phyloP scores from a whole-genome alignment of 2,888 invertebrate species.

The Eristalis tenax region DNA sequence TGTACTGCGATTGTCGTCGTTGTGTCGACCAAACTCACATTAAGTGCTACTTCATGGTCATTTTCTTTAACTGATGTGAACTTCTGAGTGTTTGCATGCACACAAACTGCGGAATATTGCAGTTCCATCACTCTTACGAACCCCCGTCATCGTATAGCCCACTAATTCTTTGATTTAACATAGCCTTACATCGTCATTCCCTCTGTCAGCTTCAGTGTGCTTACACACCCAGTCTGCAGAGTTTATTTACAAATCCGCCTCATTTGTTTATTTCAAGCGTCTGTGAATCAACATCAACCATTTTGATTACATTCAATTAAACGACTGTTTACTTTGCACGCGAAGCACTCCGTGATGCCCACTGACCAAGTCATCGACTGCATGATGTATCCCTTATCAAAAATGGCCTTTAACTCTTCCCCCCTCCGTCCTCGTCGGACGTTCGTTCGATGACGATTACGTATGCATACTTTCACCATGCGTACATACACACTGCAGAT shows the following conservation, averaged over 20 bases:
- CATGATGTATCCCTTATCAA: not conserved
- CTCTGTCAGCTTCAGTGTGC: not conserved
- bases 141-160: not conserved
- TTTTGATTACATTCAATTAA: not conserved
- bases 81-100: not conserved
- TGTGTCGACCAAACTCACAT: too few species aligned
- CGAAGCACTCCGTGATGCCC: not conserved
- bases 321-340: not conserved
- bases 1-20: too few species aligned
- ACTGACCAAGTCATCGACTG: not conserved
- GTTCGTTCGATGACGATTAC: not conserved
- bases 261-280: not conserved
- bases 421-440: not conserved
- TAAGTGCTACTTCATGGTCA: too few species aligned
- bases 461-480: constrained; percentile 12
- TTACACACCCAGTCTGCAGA: not conserved
- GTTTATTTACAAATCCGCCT: not conserved
- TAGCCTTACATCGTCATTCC: not conserved
- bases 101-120: not conserved
- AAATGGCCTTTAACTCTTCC: not conserved
- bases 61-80: too few species aligned
- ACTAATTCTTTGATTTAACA: not conserved
- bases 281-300: not conserved
- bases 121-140: not conserved
- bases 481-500: constrained; percentile 12